These are phyloP conservation scores for Oligia latruncula DNA, from an alignment of 2,888 invertebrate species.

Conservation along the genomic window DNA sequence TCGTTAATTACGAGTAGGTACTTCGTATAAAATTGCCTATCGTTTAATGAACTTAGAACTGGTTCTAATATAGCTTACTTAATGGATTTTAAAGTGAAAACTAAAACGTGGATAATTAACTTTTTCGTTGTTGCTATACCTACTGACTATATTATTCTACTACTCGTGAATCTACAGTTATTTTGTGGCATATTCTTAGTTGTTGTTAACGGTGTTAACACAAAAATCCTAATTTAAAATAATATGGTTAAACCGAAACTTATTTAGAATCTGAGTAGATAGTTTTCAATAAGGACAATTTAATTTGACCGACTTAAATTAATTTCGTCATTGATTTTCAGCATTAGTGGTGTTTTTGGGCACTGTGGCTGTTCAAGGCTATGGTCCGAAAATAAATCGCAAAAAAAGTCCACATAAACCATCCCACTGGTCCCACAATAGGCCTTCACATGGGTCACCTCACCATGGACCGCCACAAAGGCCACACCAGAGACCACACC, in stretches of 20 bases:
- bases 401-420: background rate
- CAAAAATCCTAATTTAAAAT: background rate
- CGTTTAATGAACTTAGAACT: background rate
- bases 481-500: background rate
- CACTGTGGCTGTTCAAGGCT: conserved; percentile 41
- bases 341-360: conserved; percentile 34
- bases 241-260: too few species aligned
- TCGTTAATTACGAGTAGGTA: conserved; percentile 16
- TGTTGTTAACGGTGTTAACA: background rate
- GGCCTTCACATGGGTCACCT: background rate
- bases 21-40: conserved; percentile 1
- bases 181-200: background rate
- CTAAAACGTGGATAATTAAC: background rate
- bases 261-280: background rate
- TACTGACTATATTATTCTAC: background rate
- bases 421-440: background rate
- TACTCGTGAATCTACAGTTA: background rate
- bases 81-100: conserved; percentile 34
- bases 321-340: conserved; percentile 32
- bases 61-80: background rate
- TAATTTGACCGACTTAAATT: background rate
- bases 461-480: background rate
- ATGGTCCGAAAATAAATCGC: conserved; percentile 30
- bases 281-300: background rate
- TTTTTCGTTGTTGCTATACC: background rate